A percentile compares a stretch with the other conserved stretches of the same genome.
These are phyloP conservation scores for Volucella inflata DNA, from an alignment of 2,888 invertebrate species.

Conservation along the genomic window DNA sequence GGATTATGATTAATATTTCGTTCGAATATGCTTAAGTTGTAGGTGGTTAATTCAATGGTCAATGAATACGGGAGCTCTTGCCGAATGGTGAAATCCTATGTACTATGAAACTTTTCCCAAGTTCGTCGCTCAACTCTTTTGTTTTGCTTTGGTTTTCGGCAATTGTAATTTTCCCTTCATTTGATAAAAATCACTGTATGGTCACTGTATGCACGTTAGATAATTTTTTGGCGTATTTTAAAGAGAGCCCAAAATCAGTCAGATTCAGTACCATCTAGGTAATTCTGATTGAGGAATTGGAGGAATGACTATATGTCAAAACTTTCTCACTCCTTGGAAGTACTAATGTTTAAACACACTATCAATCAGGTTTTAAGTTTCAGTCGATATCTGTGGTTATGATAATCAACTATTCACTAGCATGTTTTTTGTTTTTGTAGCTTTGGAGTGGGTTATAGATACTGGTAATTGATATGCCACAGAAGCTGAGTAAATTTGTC, in stretches of 20 bases:
- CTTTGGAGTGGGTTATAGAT: conserved; percentile 9
- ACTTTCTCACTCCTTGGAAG: background rate
- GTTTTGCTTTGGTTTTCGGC: conserved; percentile 13
- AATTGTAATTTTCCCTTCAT: conserved; percentile 38
- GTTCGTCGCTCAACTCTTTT: conserved; percentile 61
- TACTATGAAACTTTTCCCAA: conserved; percentile 11
- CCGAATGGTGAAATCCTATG: conserved; percentile 54
- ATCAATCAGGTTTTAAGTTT: conserved; percentile 45
- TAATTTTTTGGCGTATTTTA: conserved; percentile 29
- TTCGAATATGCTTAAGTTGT: conserved; percentile 8
- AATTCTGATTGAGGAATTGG: no score
- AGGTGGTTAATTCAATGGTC: conserved; percentile 54
- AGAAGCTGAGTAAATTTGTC: conserved; percentile 37
- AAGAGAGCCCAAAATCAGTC: background rate
- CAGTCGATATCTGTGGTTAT: conserved; percentile 29
- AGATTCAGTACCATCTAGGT: background rate
- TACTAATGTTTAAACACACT: conserved; percentile 39
- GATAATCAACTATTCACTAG: conserved; percentile 28
- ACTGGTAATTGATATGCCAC: conserved; percentile 34
- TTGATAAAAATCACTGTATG: conserved; percentile 45
- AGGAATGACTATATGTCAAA: no score
- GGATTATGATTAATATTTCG: conserved; percentile 12
- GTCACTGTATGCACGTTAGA: conserved; percentile 46
- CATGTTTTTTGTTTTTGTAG: conserved; percentile 23
- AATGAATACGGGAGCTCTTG: conserved; percentile 49